These are phyloP conservation scores for Columbina picui DNA, from an alignment of 2,113 vertebrate species.

Conservation along the genomic window DNA sequence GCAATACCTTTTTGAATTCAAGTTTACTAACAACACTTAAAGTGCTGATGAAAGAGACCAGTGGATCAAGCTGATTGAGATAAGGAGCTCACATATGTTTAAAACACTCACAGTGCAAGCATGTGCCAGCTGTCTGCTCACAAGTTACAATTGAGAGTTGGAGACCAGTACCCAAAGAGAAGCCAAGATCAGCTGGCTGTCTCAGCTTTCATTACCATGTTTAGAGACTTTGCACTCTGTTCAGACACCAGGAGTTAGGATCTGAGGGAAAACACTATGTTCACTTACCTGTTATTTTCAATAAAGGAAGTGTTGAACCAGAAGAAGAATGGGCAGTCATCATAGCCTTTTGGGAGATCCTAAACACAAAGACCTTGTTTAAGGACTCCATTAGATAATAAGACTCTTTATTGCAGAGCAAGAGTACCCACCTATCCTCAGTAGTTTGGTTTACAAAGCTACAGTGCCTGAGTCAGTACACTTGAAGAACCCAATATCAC, in stretches of 20 bases:
- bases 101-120: neutral
- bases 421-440: neutral
- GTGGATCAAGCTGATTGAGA: neutral
- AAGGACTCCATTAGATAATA: neutral
- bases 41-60: neutral
- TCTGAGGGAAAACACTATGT: neutral
- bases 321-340: slow-evolving; percentile 92
- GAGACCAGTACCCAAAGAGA: neutral
- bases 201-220: neutral
- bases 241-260: neutral
- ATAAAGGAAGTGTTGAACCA: slow-evolving; percentile 96
- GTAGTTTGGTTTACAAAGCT: neutral
- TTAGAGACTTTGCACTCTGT: neutral
- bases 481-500: neutral
- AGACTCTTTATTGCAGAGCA: neutral
- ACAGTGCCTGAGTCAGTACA: neutral
- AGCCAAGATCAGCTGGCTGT: neutral
- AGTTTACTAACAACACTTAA: neutral
- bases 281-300: slow-evolving; percentile 84
- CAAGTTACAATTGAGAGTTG: neutral
- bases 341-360: slow-evolving; percentile 90
- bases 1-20: neutral
- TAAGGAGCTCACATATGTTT: neutral
- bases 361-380: slow-evolving; percentile 39
- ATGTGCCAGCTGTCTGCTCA: neutral